Conservation (phyloP, 2,113 vertebrate genomes). For the Alosa alosa region DNA sequence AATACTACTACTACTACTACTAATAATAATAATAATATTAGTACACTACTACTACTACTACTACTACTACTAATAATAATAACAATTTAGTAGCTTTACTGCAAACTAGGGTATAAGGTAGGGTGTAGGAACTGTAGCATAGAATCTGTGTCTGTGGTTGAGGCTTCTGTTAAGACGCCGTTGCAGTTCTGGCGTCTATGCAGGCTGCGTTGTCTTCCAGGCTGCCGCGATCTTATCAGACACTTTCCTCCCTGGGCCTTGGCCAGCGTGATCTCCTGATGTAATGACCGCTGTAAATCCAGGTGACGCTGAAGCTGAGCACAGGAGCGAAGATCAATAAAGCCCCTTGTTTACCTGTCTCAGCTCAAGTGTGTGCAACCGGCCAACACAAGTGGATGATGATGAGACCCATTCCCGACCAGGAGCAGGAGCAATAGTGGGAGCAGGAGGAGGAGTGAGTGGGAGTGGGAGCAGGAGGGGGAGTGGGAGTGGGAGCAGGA, state of each 20-base stretch:
- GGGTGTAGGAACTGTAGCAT: neutral
- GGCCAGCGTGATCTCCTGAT: neutral
- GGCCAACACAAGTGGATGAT: constrained; percentile 1
- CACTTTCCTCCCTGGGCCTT: neutral
- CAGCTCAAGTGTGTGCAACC: neutral
- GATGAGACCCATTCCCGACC: neutral
- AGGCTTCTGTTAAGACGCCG: neutral
- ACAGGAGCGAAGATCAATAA: neutral
- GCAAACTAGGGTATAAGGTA: no score
- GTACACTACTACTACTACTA: no score
- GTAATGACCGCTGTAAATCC: neutral
- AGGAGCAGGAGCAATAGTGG: neutral
- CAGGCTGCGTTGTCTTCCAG: neutral
- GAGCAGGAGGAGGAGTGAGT: neutral
- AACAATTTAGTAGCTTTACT: no score
- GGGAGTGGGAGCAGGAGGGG: neutral
- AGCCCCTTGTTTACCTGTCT: neutral
- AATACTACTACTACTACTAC: no score
- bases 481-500: neutral
- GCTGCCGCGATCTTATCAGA: neutral
- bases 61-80: no score
- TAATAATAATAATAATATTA: no score
- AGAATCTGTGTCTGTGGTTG: neutral
- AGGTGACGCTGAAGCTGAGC: neutral
- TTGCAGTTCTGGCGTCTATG: neutral